Evolutionary conservation across 2,797 vertebrate genomes (phyloP), one percentile per base, ranked within the genome.

Genomic region (Neosalanx taihuensis): DNA sequence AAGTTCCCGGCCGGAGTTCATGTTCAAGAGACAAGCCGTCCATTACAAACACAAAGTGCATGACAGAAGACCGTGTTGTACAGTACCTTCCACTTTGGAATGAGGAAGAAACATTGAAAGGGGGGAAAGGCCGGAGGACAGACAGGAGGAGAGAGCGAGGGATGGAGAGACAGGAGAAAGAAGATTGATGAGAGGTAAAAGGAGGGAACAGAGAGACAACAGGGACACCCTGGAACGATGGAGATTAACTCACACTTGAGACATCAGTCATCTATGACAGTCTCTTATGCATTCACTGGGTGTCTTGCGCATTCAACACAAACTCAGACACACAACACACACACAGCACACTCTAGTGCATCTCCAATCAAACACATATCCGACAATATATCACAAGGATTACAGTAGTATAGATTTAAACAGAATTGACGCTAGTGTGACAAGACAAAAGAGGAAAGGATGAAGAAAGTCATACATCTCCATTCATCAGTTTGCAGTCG

Each of bases 401-500:
- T 12, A 13, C 41, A 46, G 7, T 9, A 46, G 10, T 9, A 46
- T 46, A 46, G 9, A 46, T 46, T 13, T 3, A 3, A 13, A 46
- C 3, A 13, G 41, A 13, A 35, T 35, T 6, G 10, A 65, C 3
- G 9, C 15, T 23, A 3, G 35, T 13, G 3, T 12, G 41, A 46
- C 41, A 9, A 46, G 41, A 46, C 41, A 46, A 46, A 23, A 23
- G 12, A 46, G 60, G 35, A 15, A n/a, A 68, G 30, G 33, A 12
- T 3, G 33, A 12, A 37, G 10, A 49, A 20, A 37, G 33, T 92
- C 97, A 81, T 93, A 99, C 98, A 57, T 99, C 98, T 89, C 96
- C 98, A 0, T 97, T 95, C 90, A 98, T 94, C 53, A 99, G 85
- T 83, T 99, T 99, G 79, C 95, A 99, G 85, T 99, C 98, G 0